Conservation (phyloP, 37 sponge, comb jelly and placozoan genomes). For the Aplysina aerophoba region DNA sequence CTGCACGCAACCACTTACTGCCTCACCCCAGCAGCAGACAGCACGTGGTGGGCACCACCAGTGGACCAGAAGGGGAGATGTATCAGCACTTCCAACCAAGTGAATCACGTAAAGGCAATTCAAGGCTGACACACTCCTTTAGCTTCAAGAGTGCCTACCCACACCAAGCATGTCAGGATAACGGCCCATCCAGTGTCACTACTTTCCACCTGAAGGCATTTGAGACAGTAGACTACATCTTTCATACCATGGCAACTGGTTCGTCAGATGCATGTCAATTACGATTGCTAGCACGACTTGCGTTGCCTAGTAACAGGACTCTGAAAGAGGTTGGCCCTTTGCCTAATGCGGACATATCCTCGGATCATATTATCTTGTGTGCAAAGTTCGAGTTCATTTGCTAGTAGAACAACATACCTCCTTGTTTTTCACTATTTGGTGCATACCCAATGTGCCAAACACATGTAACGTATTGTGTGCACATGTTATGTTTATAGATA, state of each 20-base stretch:
- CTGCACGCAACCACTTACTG: too few species aligned
- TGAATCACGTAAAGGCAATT: neutral
- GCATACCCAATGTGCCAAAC: too few species aligned
- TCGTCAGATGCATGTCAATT: constrained; percentile 16
- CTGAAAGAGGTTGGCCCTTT: constrained; percentile 71
- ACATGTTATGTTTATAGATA: too few species aligned
- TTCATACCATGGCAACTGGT: constrained; percentile 13
- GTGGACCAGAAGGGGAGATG: neutral
- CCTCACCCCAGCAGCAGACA: too few species aligned
- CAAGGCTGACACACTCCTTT: constrained; percentile 66
- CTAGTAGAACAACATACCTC: neutral
- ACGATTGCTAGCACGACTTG: constrained; percentile 47
- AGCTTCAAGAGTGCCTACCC: constrained; percentile 63
- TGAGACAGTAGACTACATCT: constrained; percentile 89
- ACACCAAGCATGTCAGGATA: neutral
- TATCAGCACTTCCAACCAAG: neutral
- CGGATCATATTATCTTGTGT: constrained; percentile 81
- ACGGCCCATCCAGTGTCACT: constrained; percentile 49
- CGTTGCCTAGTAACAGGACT: constrained; percentile 54
- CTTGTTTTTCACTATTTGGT: too few species aligned
- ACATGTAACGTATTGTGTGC: too few species aligned
- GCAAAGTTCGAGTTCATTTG: constrained; percentile 59
- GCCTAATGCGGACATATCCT: constrained; percentile 75
- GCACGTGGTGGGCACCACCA: neutral
- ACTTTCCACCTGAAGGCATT: constrained; percentile 62